phyloP scores from a whole-genome alignment of 2,888 invertebrate genomes.

The Pseudeuparius sepicola region DNA sequence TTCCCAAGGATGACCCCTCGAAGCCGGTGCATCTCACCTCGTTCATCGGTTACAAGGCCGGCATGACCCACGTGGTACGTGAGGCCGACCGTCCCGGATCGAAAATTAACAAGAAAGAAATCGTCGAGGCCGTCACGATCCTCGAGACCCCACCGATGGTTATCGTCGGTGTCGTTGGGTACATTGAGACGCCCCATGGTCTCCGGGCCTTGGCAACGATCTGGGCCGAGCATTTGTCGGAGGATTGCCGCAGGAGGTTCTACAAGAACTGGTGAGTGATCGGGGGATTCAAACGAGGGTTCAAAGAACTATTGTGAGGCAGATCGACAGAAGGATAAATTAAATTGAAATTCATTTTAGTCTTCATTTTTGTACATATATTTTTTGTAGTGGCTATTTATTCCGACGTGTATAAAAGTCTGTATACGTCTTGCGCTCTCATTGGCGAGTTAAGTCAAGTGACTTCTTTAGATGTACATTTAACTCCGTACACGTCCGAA shows the following conservation, averaged over 20 bases:
- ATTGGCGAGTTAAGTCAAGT: no score
- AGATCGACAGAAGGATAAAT: no score
- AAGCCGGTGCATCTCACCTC: constrained; percentile 98
- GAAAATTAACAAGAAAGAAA: constrained; percentile 99
- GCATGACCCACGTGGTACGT: constrained; percentile 98
- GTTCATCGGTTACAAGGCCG: constrained; percentile 97
- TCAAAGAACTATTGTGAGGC: no score
- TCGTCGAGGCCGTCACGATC: constrained; percentile 97
- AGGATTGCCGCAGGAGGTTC: constrained; percentile 96
- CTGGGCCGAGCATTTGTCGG: constrained; percentile 98
- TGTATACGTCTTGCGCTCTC: no score
- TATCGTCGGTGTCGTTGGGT: constrained; percentile 94
- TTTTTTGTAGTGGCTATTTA: no score
- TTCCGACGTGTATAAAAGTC: no score
- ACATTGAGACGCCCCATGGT: constrained; percentile 98
- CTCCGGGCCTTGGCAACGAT: constrained; percentile 89
- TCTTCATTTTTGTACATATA: no score
- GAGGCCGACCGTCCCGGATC: constrained; percentile 98
- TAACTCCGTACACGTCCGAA: no score
- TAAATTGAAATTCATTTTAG: constrained; percentile 26
- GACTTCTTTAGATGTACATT: no score
- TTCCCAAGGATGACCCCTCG: constrained; percentile 93
- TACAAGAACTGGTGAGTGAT: constrained; percentile 96
- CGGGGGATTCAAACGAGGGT: no score
- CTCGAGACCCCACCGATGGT: constrained; percentile 98